Base-by-base conservation (phyloP, 2,113 vertebrate genomes). In the Puffinus mauretanicus region DNA sequence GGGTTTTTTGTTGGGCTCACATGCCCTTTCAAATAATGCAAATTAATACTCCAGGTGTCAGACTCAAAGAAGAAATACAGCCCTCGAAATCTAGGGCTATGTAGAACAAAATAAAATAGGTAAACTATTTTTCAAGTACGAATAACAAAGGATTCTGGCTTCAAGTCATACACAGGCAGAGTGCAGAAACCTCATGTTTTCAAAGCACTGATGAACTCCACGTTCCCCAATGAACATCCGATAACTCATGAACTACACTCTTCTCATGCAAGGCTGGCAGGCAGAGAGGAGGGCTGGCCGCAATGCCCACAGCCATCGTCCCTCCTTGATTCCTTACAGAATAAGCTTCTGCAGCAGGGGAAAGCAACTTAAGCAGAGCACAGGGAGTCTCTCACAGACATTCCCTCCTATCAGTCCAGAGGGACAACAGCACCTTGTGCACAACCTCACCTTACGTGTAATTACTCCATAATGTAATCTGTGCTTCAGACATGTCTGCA, bases 161-260 rank as follows among this genome's bases (percentile, higher is more conserved):
- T 75, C 47, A n/a, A 49, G 49, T 22, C 52, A 36, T 0, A 30
- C 77, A 30, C 2, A 2, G 17, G 40, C 54, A 18, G 55, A 54
- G 51, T 5, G 49, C n/a, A 75, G 69, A 71, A 87, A 26, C 8
- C 60, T 70, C 19, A 3, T 1, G 22, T 11, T 16, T 30, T 73
- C 4, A 0, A 66, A 58, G 51, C 22, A 6, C 36, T 1, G 11
- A 24, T 27, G 49, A 93, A 7, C 40, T 40, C 11, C 7, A 3
- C 0, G 0, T 5, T 80, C 34, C 16, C 21, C 21, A 13, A 1
- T 0, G 61, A 29, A 13, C 21, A 30, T 1, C 10, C 0, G 0
- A 6, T 38, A 57, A n/a, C 12, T 47, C 21, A 2, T 1, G 3
- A 18, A 2, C 54, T 9, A 6, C 2, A 1, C 17, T 9, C 30